Base-by-base conservation (phyloP, 2,797 vertebrate species). In the Ctenosaura bakeri region DNA sequence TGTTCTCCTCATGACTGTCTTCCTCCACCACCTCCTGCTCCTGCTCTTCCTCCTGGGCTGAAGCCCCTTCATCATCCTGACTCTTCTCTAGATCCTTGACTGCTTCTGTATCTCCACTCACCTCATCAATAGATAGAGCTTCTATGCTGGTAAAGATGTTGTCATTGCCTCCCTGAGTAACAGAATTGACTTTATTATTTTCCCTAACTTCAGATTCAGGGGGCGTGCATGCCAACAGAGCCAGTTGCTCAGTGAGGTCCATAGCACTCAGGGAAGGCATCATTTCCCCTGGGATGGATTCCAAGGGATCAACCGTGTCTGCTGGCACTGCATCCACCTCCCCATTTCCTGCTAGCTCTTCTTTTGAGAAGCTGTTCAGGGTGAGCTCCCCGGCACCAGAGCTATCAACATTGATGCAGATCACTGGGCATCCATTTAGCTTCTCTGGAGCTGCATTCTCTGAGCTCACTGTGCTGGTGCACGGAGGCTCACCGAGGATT, bases 401-500 rank as follows among this genome's bases (percentile, higher is more conserved):
- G 92, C 92, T 93, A 89, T 91, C 88, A 4, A 94, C 46, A 87
- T 56, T 93, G 18, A 93, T 84, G 88, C 78, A 89, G 84, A 96
- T 95, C 89, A 87, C 91, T 78, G 90, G 38, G 92, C 54, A 96
- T 96, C 97, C 95, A 94, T 96, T 92, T 66, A 97, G 97, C 69
- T 97, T 97, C 74, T 98, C 98, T 7, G 97, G 96, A 95, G 97
- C 96, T 94, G 97, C 94, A 3, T 95, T 97, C 90, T 97, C 97
- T n/a, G 97, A 95, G 59, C 96, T 97, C 83, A 98, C 95, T 0
- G 97, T 95, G 88, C 97, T 97, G 9, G 97, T 97, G 54, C 96
- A 94, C 62, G 93, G 91, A 73, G 95, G 93, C 83, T 98, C 97
- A 91, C 81, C 93, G 86, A 92, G 86, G 92, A 95, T 89, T 90